These are phyloP conservation scores for Lithobates pipiens DNA, from an alignment of 2,797 vertebrate species.

Conservation along the genomic window DNA sequence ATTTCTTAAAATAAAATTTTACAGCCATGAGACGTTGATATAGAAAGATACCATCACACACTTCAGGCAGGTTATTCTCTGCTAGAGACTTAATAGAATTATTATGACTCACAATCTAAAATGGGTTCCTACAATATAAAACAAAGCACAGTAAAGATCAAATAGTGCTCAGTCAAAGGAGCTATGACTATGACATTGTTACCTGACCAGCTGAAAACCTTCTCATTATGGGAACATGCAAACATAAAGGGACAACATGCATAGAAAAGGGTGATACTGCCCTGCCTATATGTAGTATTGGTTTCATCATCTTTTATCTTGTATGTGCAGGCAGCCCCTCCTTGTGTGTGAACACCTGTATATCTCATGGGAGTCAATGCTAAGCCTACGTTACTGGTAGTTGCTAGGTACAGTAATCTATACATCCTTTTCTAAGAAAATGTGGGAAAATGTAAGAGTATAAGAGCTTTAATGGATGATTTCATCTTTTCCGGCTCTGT, in stretches of 20 bases:
- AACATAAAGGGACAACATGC: neutral
- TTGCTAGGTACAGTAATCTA: neutral
- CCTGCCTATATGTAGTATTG: neutral
- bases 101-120: slow-evolving; percentile 13
- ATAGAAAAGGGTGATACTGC: neutral
- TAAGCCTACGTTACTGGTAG: neutral
- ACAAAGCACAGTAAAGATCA: neutral
- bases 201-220: neutral
- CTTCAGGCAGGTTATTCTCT: slow-evolving; percentile 7
- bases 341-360: slow-evolving; percentile 30
- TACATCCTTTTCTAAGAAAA: neutral
- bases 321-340: neutral
- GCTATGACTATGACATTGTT: slow-evolving; percentile 5
- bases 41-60: neutral
- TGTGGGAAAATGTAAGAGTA: neutral
- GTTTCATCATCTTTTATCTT: slow-evolving; percentile 32
- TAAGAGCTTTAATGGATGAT: neutral
- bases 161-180: neutral
- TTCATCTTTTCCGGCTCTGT: neutral
- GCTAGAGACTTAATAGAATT: slow-evolving; percentile 23
- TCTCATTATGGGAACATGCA: slow-evolving; percentile 17
- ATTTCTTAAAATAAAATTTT: slow-evolving; percentile 20
- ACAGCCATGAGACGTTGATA: neutral
- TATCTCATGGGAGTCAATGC: slow-evolving; percentile 13
- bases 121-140: neutral